Conservation (phyloP, 2,797 vertebrate genomes). For the Betta splendens region DNA sequence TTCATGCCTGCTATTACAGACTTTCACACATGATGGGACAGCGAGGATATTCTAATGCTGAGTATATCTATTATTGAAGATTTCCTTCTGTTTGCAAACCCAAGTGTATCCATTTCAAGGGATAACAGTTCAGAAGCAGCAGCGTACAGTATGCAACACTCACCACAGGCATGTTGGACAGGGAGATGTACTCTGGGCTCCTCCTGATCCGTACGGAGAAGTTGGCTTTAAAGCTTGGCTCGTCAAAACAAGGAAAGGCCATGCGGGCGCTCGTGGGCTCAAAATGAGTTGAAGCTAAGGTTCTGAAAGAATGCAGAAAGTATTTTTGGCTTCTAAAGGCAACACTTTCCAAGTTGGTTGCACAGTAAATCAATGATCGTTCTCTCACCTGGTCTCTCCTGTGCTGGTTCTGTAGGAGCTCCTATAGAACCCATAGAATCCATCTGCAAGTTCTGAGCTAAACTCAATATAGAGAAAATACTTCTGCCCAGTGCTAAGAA, state of each 20-base stretch:
- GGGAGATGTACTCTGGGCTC: slow-evolving; percentile 68
- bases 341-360: not conserved
- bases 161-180: slow-evolving; percentile 86
- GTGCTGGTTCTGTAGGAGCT: slow-evolving; percentile 78
- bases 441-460: slow-evolving; percentile 74
- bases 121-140: no score
- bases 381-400: slow-evolving; percentile 78
- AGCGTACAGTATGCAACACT: slow-evolving; percentile 41
- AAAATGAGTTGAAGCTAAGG: slow-evolving; percentile 82
- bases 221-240: slow-evolving; percentile 84
- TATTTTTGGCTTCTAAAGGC: not conserved
- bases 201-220: slow-evolving; percentile 82
- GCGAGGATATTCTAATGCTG: no score
- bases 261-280: slow-evolving; percentile 80
- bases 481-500: slow-evolving; percentile 77
- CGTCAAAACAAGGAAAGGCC: slow-evolving; percentile 85
- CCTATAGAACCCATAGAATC: slow-evolving; percentile 84
- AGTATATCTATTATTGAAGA: no score
- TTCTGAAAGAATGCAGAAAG: slow-evolving; percentile 51
- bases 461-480: slow-evolving; percentile 82
- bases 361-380: not conserved
- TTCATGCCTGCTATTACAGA: not conserved
- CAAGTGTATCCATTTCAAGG: no score
- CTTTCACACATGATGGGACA: not conserved
- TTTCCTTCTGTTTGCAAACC: no score